Evolutionary conservation across 2,888 invertebrate species (phyloP).

Genomic region (Chesias legatella): DNA sequence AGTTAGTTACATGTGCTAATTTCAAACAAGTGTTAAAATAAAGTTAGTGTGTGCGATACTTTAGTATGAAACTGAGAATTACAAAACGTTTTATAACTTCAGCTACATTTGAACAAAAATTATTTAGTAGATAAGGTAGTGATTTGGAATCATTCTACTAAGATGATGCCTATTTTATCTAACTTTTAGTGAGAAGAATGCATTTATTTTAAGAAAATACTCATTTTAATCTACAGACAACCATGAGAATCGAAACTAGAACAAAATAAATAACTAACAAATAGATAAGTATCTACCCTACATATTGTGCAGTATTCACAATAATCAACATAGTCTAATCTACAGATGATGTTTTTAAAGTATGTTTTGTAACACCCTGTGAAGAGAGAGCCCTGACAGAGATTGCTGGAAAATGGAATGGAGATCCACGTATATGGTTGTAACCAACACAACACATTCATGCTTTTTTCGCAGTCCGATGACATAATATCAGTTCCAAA

Average conservation of each 20-base stretch:
- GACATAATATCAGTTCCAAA: constrained; percentile 35
- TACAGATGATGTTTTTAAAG: constrained; percentile 22
- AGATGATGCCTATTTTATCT: no score
- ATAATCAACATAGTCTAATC: constrained; percentile 12
- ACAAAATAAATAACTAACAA: constrained; percentile 1
- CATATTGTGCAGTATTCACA: constrained; percentile 16
- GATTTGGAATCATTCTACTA: no score
- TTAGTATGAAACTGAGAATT: background rate
- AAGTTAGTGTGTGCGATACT: constrained; percentile 14
- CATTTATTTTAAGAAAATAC: no score
- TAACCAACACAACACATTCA: constrained; percentile 68
- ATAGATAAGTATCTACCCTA: constrained; percentile 6
- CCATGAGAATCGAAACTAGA: constrained; percentile 3
- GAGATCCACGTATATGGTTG: constrained; percentile 41
- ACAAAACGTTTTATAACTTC: no score
- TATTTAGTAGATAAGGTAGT: no score
- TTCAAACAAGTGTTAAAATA: constrained; percentile 24
- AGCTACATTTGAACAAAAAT: no score
- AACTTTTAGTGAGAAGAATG: no score
- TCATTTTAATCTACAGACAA: no score
- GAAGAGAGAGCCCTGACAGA: constrained; percentile 6
- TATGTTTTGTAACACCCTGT: constrained; percentile 21
- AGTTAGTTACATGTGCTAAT: constrained; percentile 29
- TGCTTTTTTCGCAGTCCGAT: constrained; percentile 52
- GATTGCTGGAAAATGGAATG: constrained; percentile 11